A percentile compares a stretch with the other conserved stretches of the same genome.
Conservation (phyloP, 2,113 vertebrate genomes). For the Xenopus borealis region DNA sequence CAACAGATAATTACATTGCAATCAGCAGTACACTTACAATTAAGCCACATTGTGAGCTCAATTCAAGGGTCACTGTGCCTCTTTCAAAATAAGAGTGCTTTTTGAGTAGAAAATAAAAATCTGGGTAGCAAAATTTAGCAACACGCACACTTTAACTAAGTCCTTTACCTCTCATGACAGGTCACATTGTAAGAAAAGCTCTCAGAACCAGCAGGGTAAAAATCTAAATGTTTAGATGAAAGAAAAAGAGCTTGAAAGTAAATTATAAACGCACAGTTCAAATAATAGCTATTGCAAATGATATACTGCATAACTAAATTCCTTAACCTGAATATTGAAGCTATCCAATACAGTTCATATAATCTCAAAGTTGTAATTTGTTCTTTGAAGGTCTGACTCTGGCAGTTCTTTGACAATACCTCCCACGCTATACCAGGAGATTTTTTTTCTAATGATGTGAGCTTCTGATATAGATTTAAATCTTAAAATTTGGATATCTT, state of each 20-base stretch:
- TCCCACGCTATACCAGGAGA: no score
- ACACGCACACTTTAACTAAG: not conserved
- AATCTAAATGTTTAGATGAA: constrained; percentile 27
- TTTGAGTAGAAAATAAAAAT: constrained; percentile 41
- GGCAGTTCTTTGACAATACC: no score
- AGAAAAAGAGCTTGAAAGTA: constrained; percentile 4
- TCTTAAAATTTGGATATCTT: no score
- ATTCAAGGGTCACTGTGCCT: constrained; percentile 43
- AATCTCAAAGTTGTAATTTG: no score
- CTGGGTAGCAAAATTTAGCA: constrained; percentile 13
- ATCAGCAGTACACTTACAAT: constrained; percentile 23
- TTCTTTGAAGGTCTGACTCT: no score
- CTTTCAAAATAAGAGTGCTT: constrained; percentile 50
- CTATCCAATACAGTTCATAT: no score
- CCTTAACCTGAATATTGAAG: not conserved
- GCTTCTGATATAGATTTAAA: no score
- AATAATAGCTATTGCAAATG: constrained; percentile 15
- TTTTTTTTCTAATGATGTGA: no score
- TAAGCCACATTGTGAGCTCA: constrained; percentile 50
- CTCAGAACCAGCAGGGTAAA: constrained; percentile 25
- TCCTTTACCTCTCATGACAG: not conserved
- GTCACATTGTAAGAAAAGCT: constrained; percentile 11
- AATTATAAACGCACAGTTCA: constrained; percentile 27
- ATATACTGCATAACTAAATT: constrained; percentile 7
- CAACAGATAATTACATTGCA: no score